A percentile compares a stretch with the other conserved stretches of the same genome.
Conservation (phyloP, 2,888 invertebrate species). For the Drosophila mettleri region DNA sequence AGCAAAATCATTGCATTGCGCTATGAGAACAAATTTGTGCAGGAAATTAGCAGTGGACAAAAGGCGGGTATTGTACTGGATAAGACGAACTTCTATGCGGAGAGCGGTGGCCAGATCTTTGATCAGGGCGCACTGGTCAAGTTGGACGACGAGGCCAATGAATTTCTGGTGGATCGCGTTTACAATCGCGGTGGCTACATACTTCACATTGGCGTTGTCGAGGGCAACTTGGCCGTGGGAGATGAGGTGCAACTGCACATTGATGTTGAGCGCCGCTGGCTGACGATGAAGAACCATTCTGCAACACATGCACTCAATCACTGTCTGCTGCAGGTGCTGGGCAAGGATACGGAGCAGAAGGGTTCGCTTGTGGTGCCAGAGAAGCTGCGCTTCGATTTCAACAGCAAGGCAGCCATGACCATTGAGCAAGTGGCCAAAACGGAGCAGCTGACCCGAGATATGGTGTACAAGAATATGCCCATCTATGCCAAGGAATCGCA, state of each 20-base stretch:
- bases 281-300: slow-evolving; percentile 99
- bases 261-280: slow-evolving; percentile 92
- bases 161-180: slow-evolving; percentile 96
- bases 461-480: slow-evolving; percentile 90
- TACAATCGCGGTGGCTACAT: slow-evolving; percentile 98
- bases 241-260: slow-evolving; percentile 93
- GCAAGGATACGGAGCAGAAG: slow-evolving; percentile 96
- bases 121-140: slow-evolving; percentile 97
- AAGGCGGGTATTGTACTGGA: slow-evolving; percentile 97
- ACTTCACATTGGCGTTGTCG: slow-evolving; percentile 95
- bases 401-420: slow-evolving; percentile 96
- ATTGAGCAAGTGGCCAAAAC: slow-evolving; percentile 93
- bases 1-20: slow-evolving; percentile 94
- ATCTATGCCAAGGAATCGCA: slow-evolving; percentile 95
- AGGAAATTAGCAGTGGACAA: slow-evolving; percentile 92
- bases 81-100: slow-evolving; percentile 98
- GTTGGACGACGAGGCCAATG: slow-evolving; percentile 92
- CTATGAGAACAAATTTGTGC: slow-evolving; percentile 92
- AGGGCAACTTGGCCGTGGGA: slow-evolving; percentile 93
- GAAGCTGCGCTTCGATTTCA: slow-evolving; percentile 98
- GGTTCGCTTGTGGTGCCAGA: slow-evolving; percentile 99
- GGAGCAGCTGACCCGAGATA: slow-evolving; percentile 91
- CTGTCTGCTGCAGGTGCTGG: slow-evolving; percentile 94
- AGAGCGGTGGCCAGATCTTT: slow-evolving; percentile 99
- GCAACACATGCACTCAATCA: slow-evolving; percentile 99